phyloP scores from a whole-genome alignment of 2,113 vertebrate genomes.

The Neodontobutis hainanensis region DNA sequence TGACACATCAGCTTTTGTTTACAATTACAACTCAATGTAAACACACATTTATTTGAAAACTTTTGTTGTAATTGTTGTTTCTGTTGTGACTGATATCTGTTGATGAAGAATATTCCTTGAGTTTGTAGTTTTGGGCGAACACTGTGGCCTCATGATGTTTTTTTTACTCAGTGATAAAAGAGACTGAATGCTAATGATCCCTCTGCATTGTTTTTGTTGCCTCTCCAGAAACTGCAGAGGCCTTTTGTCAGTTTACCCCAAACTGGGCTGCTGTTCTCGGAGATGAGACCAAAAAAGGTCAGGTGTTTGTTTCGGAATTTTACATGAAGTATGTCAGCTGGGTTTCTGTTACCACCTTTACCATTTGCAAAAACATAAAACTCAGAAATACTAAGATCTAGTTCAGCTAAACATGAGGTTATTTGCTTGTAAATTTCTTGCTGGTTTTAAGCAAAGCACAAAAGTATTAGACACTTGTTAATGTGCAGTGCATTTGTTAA shows the following conservation, averaged over 20 bases:
- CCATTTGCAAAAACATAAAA: neutral
- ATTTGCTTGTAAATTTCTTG: too few relatives aligned
- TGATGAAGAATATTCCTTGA: neutral
- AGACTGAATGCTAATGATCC: neutral
- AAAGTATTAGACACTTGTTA: too few relatives aligned
- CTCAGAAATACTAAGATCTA: too few relatives aligned
- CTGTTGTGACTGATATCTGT: too few relatives aligned
- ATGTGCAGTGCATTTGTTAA: too few relatives aligned
- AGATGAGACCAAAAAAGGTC: neutral
- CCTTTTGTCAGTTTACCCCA: neutral
- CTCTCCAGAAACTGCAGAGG: neutral
- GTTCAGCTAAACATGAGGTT: too few relatives aligned
- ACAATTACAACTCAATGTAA: too few relatives aligned
- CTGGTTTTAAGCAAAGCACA: too few relatives aligned
- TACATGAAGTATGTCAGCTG: neutral
- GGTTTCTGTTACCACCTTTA: neutral
- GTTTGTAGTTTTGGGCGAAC: neutral
- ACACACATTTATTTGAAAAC: too few relatives aligned
- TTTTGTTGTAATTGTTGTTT: too few relatives aligned
- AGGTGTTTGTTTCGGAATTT: neutral
- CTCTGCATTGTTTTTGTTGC: constrained; percentile 3
- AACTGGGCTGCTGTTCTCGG: neutral
- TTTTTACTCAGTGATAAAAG: neutral
- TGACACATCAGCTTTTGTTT: too few relatives aligned
- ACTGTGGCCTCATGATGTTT: neutral